phyloP scores from a whole-genome alignment of 2,797 vertebrate genomes.

The Coilia nasus region DNA sequence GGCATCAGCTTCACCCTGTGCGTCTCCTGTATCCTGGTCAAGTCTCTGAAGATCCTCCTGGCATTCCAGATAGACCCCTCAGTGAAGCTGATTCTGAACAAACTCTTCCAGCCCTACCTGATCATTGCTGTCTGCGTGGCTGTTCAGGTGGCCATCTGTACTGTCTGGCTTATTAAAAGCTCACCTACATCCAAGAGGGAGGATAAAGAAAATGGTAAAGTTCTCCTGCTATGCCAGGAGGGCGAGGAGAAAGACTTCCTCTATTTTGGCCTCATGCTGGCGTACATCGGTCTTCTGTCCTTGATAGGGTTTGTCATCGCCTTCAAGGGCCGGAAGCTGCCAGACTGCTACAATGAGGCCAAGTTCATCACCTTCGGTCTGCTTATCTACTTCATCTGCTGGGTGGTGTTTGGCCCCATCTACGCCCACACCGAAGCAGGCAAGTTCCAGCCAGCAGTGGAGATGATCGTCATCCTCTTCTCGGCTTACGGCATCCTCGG shows the following conservation, averaged over 20 bases:
- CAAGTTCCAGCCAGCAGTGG: slow-evolving; percentile 84
- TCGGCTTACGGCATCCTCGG: slow-evolving; percentile 86
- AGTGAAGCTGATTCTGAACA: slow-evolving; percentile 72
- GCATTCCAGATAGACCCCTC: slow-evolving; percentile 85
- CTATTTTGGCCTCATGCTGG: slow-evolving; percentile 83
- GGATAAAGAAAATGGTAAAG: slow-evolving; percentile 15
- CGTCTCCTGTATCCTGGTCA: slow-evolving; percentile 87
- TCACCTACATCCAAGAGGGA: slow-evolving; percentile 58
- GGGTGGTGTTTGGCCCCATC: slow-evolving; percentile 85
- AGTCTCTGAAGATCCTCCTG: slow-evolving; percentile 87
- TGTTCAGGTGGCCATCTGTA: slow-evolving; percentile 77
- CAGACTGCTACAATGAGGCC: slow-evolving; percentile 88
- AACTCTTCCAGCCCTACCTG: slow-evolving; percentile 74
- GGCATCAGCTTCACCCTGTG: slow-evolving; percentile 87
- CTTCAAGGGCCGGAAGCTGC: slow-evolving; percentile 86
- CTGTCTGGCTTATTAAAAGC: slow-evolving; percentile 79
- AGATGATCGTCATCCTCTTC: slow-evolving; percentile 88
- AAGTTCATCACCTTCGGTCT: slow-evolving; percentile 92
- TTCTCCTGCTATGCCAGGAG: slow-evolving; percentile 82
- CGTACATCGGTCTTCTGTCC: slow-evolving; percentile 80
- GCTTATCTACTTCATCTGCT: slow-evolving; percentile 89
- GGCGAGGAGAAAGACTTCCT: slow-evolving; percentile 52
- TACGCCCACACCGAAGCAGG: slow-evolving; percentile 79
- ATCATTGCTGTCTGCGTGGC: slow-evolving; percentile 74
- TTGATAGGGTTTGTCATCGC: slow-evolving; percentile 86